Conservation (phyloP, 1,140 invertebrate species). For the Protaetia brevitarsis region DNA sequence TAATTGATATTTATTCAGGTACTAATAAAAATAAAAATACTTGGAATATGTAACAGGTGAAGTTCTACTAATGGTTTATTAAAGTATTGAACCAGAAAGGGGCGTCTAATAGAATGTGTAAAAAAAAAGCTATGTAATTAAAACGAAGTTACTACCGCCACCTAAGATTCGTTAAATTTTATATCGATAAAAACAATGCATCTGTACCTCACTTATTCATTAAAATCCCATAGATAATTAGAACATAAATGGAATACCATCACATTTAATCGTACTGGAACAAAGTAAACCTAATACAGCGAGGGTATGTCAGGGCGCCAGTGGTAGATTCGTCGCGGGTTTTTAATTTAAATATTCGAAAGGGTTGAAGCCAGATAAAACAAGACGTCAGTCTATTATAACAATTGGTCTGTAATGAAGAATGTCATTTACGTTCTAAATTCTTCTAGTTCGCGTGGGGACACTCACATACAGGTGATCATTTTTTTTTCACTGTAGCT, state of each 20-base stretch:
- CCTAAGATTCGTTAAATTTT: constrained; percentile 2
- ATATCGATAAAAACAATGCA: constrained; percentile 3
- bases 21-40: constrained; percentile 17
- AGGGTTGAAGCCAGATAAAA: constrained; percentile 2
- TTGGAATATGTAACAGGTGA: background rate
- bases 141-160: background rate
- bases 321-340: no score
- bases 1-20: background rate
- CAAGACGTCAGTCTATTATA: background rate
- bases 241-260: constrained; percentile 9
- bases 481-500: constrained; percentile 5
- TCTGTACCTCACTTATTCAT: constrained; percentile 11
- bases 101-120: background rate
- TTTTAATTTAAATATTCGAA: constrained; percentile 3
- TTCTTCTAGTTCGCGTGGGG: constrained; percentile 1
- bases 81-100: background rate
- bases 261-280: background rate
- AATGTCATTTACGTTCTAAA: constrained; percentile 15
- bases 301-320: no score
- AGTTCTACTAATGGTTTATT: background rate
- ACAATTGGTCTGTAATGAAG: constrained; percentile 9
- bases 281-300: background rate
- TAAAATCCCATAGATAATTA: constrained; percentile 17
- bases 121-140: background rate
- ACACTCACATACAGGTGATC: constrained; percentile 14